Evolutionary conservation across 2,888 invertebrate genomes (phyloP), one percentile per base, ranked within the genome.

Genomic region (Synergus gifuensis): DNA sequence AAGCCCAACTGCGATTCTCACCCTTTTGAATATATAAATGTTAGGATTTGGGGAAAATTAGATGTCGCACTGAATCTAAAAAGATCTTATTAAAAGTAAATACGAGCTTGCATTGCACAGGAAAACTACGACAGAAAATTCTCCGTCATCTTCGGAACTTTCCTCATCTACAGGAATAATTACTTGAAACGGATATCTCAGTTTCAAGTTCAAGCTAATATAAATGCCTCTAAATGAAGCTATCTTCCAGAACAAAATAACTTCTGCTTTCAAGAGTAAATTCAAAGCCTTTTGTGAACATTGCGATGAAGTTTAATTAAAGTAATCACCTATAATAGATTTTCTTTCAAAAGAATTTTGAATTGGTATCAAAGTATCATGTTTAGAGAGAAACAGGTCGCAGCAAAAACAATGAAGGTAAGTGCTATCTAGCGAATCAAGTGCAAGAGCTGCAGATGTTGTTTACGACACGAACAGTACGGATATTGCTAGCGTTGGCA

Each of bases 401-500:
- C 16, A 54, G n/a, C 54, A 54, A 2, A 54, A 54, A 54, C 9
- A 54, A 54, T n/a, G n/a, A 54, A 54, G n/a, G n/a, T 54, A 54
- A 54, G 54, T 54, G 54, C 7, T n/a, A 16, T 49, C 16, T 49
- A 2, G n/a, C 9, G n/a, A 54, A 54, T 54, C 54, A 54, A n/a
- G 54, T 54, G 9, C 54, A 9, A 54, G 54, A 54, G n/a, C n/a
- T 54, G 54, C 54, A 54, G 54, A n/a, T 54, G 54, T 54, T 54
- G 54, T 54, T 54, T 54, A 54, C 54, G 54, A n/a, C 54, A 54
- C 54, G 7, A n/a, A 54, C n/a, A 3, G 54, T n/a, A 2, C 9
- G 16, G 54, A 54, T 54, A 54, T 54, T 54, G 54, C 54, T n/a
- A 54, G 54, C 54, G 54, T 54, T n/a, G 54, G 54, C 54, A n/a